phyloP scores from a whole-genome alignment of 2,888 invertebrate genomes.

The Carpatolechia fugitivella region DNA sequence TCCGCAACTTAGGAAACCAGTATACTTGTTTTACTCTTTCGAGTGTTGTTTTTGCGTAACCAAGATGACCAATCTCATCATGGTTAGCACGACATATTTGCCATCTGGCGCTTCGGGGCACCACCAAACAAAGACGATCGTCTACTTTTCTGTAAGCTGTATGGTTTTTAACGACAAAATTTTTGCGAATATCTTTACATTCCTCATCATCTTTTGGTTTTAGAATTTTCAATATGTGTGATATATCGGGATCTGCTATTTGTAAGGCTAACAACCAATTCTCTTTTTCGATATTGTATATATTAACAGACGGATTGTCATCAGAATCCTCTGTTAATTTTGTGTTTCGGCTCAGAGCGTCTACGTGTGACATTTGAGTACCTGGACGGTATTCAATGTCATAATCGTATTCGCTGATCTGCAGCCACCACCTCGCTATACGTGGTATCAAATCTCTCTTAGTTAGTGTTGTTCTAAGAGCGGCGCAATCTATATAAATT shows the following conservation, averaged over 20 bases:
- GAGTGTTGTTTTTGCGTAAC: slow-evolving; percentile 39
- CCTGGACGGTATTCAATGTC: no score
- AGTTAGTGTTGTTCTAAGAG: slow-evolving; percentile 9
- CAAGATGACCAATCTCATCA: slow-evolving; percentile 49
- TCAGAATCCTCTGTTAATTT: background rate
- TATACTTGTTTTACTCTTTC: slow-evolving; percentile 32
- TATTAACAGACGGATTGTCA: background rate
- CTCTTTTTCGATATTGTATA: background rate
- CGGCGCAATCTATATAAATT: slow-evolving; percentile 3
- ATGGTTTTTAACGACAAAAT: no score
- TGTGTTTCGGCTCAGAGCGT: background rate
- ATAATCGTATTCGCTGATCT: background rate
- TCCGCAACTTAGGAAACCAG: no score
- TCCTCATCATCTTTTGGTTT: slow-evolving; percentile 17
- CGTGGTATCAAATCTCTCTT: slow-evolving; percentile 8
- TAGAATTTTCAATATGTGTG: slow-evolving; percentile 12
- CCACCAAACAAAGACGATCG: background rate
- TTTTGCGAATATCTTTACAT: slow-evolving; percentile 15
- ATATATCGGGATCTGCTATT: slow-evolving; percentile 16
- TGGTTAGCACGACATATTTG: no score
- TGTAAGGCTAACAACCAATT: slow-evolving; percentile 11
- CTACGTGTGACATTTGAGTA: no score
- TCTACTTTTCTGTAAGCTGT: slow-evolving; percentile 13
- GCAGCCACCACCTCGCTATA: slow-evolving; percentile 9
- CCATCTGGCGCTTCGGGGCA: slow-evolving; percentile 32